A percentile compares a stretch with the other conserved stretches of the same genome.
Conservation (phyloP, 1,140 invertebrate species). For the Epicauta chinensis region DNA sequence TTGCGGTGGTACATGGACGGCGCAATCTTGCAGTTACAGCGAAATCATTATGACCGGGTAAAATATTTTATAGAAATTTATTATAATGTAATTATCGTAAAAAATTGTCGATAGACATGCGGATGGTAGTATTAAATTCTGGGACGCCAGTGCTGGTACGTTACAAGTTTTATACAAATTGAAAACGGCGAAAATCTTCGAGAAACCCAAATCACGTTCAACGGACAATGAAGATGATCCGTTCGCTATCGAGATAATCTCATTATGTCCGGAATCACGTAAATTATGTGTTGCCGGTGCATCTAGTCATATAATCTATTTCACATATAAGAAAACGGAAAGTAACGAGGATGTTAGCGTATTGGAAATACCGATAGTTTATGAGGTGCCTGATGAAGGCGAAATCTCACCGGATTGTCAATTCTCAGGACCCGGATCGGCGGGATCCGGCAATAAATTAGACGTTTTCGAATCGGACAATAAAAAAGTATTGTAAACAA, state of each 20-base stretch:
- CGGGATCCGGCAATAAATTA: conserved; percentile 39
- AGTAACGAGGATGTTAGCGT: conserved; percentile 77
- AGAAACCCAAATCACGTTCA: conserved; percentile 54
- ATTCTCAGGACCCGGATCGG: conserved; percentile 56
- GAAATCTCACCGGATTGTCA: conserved; percentile 74
- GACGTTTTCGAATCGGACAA: conserved; percentile 53
- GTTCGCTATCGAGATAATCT: conserved; percentile 88
- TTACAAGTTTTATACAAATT: conserved; percentile 96
- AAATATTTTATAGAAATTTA: conserved; percentile 1
- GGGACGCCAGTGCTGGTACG: conserved; percentile 91
- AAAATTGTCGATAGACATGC: conserved; percentile 90
- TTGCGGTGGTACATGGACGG: conserved; percentile 90
- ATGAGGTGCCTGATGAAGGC: conserved; percentile 72
- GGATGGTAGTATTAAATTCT: conserved; percentile 95
- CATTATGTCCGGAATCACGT: conserved; percentile 87
- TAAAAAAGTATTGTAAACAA: conserved; percentile 45
- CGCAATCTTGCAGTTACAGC: conserved; percentile 88
- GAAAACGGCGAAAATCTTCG: conserved; percentile 94
- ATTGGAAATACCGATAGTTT: conserved; percentile 82
- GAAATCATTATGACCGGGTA: conserved; percentile 96
- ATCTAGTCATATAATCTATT: conserved; percentile 87
- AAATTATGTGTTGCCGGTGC: conserved; percentile 85
- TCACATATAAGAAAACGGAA: conserved; percentile 92
- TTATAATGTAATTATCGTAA: no score
- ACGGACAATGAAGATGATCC: conserved; percentile 68